Evolutionary conservation across 2,888 invertebrate species (phyloP), one percentile per base, ranked within the genome.

Genomic region (Spilarctia lutea): DNA sequence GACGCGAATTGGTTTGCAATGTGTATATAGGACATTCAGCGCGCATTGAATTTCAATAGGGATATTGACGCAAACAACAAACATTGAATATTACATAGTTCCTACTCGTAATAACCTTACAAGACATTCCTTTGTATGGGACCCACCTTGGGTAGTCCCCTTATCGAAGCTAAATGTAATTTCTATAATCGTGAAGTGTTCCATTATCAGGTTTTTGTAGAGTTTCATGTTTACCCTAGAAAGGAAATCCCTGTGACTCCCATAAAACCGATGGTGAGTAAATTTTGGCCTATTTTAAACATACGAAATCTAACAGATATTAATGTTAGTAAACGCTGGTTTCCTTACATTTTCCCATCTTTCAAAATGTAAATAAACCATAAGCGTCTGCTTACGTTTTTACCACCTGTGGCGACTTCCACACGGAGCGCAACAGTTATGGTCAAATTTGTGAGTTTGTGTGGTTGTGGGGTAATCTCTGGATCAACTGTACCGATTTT

Each of bases 11-110:
- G 72, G 65, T 75, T 83, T 72, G 79, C 74, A 75, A 81, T 72
- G 76, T 75, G 74, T 77, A 79, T 77, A 80, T 77, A 72, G 83
- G 69, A 73, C 77, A 72, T 27, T 33, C 65, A 71, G 66, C 27
- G 48, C 10, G 35, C 65, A 56, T 72, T 75, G 83, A 85, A 83
- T 83, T 8, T 52, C 72, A 75, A 83, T 75, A 30, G 48, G 27
- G 20, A n/a, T 24, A 72, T 74, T 82, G 83, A 75, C 77, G 84
- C 63, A 82, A 74, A 74, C 68, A 35, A 33, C 39, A 27, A 66
- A 72, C 20, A 33, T 35, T 45, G 16, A 39, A 65, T 30, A 35
- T n/a, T 56, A 56, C 24, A n/a, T 56, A 52, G n/a, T n/a, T n/a
- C n/a, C n/a, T n/a, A n/a, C n/a, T 20, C 1, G 11, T 48, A 24